Conservation (phyloP, 2,797 vertebrate genomes). For the Odontamblyopus lacepedii region DNA sequence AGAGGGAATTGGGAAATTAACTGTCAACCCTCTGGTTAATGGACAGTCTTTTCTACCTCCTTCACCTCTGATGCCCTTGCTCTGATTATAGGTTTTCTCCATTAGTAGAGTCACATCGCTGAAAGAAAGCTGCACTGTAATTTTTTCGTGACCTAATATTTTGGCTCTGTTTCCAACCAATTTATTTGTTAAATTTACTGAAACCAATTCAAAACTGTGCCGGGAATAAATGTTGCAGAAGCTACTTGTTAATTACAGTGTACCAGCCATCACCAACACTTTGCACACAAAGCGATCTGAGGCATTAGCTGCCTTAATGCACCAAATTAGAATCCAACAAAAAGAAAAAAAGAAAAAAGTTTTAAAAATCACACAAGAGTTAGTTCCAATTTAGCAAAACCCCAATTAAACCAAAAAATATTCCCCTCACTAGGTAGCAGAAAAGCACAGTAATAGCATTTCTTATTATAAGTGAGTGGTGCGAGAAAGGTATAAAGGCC, state of each 20-base stretch:
- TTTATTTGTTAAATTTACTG: constrained; percentile 13
- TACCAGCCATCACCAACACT: neutral
- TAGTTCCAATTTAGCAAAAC: neutral
- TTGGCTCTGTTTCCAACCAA: constrained; percentile 4
- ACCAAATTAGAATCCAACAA: constrained; percentile 1
- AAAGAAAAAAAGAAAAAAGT: neutral
- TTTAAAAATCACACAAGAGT: neutral
- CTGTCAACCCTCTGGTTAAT: neutral
- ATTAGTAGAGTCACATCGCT: neutral
- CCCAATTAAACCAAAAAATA: constrained; percentile 33
- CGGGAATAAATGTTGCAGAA: constrained; percentile 14
- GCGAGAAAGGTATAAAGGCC: constrained; percentile 18
- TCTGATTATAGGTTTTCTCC: neutral
- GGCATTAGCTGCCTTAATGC: constrained; percentile 6
- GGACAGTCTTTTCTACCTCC: neutral
- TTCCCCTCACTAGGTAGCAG: constrained; percentile 15
- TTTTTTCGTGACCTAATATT: constrained; percentile 20
- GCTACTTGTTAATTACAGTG: constrained; percentile 9
- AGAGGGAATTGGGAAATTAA: neutral
- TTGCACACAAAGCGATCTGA: neutral
- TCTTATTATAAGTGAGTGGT: constrained; percentile 28
- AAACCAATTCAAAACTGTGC: neutral
- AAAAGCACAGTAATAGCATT: constrained; percentile 12
- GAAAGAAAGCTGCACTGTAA: neutral
- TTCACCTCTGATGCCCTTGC: neutral